Evolutionary conservation across 1,140 invertebrate genomes (phyloP).

Genomic region (Maconellicoccus hirsutus): DNA sequence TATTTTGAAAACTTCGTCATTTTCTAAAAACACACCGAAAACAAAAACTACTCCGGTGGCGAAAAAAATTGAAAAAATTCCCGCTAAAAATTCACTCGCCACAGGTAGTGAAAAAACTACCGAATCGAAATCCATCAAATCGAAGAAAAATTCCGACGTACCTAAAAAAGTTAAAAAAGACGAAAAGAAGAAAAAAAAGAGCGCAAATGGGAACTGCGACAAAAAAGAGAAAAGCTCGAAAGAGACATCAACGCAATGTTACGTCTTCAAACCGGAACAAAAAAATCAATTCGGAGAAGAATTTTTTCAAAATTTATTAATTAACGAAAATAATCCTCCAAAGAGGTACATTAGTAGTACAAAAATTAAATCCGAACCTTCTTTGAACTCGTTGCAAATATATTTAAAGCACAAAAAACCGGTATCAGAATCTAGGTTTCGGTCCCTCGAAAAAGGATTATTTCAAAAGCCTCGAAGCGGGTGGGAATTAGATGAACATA

Average conservation of each 20-base stretch:
- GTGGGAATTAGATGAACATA: constrained; percentile 17
- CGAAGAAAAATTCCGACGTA: neutral
- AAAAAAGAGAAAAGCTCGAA: constrained; percentile 45
- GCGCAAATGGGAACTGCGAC: no score
- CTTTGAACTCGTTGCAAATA: constrained; percentile 42
- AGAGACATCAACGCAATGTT: constrained; percentile 34
- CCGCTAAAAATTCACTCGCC: neutral
- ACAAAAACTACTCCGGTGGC: constrained; percentile 24
- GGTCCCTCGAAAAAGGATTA: constrained; percentile 42
- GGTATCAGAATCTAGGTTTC: constrained; percentile 57
- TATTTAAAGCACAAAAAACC: constrained; percentile 56
- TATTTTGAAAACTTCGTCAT: constrained; percentile 33
- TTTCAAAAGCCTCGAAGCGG: neutral
- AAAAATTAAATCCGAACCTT: constrained; percentile 40
- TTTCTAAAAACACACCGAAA: constrained; percentile 19
- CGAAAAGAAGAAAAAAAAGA: constrained; percentile 22
- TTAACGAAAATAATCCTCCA: neutral
- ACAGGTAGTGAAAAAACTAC: neutral
- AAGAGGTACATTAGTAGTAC: neutral
- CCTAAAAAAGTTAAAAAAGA: constrained; percentile 11
- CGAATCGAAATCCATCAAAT: constrained; percentile 15
- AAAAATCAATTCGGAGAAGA: constrained; percentile 23
- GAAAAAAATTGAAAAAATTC: constrained; percentile 29
- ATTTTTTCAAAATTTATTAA: constrained; percentile 23
- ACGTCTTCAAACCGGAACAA: constrained; percentile 32